phyloP scores from a whole-genome alignment of 2,888 invertebrate genomes.

The Anoncus sp. region DNA sequence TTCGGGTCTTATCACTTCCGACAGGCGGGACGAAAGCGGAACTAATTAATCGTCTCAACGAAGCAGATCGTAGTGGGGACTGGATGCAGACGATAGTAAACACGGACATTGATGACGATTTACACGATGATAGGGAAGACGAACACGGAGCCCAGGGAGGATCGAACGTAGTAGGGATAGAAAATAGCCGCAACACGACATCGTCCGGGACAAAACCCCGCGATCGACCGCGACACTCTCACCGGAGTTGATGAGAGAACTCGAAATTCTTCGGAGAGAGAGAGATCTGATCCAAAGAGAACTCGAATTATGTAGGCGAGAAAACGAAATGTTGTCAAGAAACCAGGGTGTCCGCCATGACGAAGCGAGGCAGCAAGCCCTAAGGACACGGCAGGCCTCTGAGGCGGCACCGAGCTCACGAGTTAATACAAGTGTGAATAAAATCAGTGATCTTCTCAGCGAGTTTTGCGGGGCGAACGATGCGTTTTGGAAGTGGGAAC shows the following conservation, averaged over 20 bases:
- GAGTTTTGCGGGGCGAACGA: constrained; percentile 50
- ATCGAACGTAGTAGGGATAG: background rate
- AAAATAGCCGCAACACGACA: no score
- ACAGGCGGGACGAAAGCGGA: constrained; percentile 26
- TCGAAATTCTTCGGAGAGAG: constrained; percentile 22
- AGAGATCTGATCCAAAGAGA: constrained; percentile 28
- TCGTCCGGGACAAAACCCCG: background rate
- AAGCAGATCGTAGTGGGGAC: constrained; percentile 17
- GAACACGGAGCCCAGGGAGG: background rate
- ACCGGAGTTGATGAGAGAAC: background rate
- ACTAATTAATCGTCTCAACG: constrained; percentile 19
- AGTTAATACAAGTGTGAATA: constrained; percentile 42
- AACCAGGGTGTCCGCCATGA: background rate
- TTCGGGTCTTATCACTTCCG: constrained; percentile 3
- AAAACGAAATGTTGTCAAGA: constrained; percentile 9
- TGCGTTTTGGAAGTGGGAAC: constrained; percentile 51
- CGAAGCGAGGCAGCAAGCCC: background rate
- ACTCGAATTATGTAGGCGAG: constrained; percentile 13
- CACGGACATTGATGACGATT: constrained; percentile 10
- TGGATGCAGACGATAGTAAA: constrained; percentile 12
- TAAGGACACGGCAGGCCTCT: background rate
- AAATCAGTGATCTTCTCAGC: constrained; percentile 52
- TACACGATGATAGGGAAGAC: background rate
- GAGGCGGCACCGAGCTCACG: background rate
- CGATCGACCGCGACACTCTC: background rate